These are phyloP conservation scores for Oscheius onirici DNA, from an alignment of 2,888 invertebrate genomes.

Conservation along the genomic window DNA sequence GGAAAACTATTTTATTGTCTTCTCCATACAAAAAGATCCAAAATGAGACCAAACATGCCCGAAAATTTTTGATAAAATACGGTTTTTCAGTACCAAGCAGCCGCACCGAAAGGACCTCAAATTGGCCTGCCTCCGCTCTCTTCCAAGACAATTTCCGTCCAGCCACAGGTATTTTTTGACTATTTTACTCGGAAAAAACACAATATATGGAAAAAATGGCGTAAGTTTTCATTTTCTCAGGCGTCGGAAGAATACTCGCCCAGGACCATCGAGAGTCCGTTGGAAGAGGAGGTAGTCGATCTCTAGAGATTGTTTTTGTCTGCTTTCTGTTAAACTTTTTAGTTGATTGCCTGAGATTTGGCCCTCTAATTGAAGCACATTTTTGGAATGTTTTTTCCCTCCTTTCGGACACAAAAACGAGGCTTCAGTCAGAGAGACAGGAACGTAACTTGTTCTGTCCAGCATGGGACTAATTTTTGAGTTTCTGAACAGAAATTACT, in stretches of 20 bases:
- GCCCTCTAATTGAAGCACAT: background rate
- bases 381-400: background rate
- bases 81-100: slow-evolving; percentile 36
- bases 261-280: background rate
- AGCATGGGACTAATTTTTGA: too few species aligned
- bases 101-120: slow-evolving; percentile 35
- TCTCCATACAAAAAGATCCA: too few species aligned
- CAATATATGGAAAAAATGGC: background rate
- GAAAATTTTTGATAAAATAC: background rate
- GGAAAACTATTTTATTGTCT: background rate
- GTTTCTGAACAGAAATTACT: too few species aligned
- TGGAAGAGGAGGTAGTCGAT: slow-evolving; percentile 2
- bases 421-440: too few species aligned
- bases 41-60: too few species aligned
- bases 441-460: too few species aligned
- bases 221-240: background rate
- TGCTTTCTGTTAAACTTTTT: slow-evolving; percentile 7
- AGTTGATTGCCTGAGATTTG: background rate
- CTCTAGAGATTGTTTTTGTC: slow-evolving; percentile 6
- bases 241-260: slow-evolving; percentile 17
- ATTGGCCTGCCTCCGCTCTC: slow-evolving; percentile 40
- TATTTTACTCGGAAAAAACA: background rate
- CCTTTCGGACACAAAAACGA: background rate
- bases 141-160: slow-evolving; percentile 45
- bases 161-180: slow-evolving; percentile 36